phyloP scores from a whole-genome alignment of 2,113 vertebrate genomes.

The Glaucidium brasilianum region DNA sequence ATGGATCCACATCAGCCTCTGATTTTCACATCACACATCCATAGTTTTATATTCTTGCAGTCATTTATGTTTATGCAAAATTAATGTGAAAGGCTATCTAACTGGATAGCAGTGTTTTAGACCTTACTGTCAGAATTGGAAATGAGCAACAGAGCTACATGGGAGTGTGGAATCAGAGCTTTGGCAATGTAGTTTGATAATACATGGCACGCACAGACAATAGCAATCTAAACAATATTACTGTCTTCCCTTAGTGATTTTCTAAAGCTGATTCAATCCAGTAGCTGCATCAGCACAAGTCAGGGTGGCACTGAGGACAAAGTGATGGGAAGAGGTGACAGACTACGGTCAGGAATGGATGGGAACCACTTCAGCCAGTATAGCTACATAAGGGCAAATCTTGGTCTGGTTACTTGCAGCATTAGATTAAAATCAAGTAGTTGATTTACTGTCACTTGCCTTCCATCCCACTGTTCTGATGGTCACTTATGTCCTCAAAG shows the following conservation, averaged over 20 bases:
- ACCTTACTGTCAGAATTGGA: not conserved
- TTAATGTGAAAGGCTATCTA: not conserved
- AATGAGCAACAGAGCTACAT: not conserved
- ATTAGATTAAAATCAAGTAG: not conserved
- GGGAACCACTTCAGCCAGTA: not conserved
- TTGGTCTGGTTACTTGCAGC: not conserved
- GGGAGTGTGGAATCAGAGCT: not conserved
- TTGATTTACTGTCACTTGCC: not conserved
- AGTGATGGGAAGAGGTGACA: not conserved
- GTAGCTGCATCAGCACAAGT: not conserved
- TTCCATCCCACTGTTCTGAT: not conserved
- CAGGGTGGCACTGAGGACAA: not conserved
- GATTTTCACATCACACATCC: not conserved
- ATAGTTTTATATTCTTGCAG: not conserved
- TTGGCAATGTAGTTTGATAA: not conserved
- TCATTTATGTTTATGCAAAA: not conserved
- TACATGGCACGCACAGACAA: not conserved
- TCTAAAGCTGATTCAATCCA: not conserved
- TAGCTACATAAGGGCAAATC: not conserved
- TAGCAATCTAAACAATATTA: not conserved
- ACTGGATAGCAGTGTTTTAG: not conserved
- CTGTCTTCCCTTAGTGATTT: not conserved
- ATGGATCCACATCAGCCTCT: not conserved
- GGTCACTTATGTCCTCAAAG: not conserved
- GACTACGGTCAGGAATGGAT: not conserved